These are phyloP conservation scores for Mactra quadrangularis DNA, from an alignment of 1,140 invertebrate genomes.

Conservation along the genomic window DNA sequence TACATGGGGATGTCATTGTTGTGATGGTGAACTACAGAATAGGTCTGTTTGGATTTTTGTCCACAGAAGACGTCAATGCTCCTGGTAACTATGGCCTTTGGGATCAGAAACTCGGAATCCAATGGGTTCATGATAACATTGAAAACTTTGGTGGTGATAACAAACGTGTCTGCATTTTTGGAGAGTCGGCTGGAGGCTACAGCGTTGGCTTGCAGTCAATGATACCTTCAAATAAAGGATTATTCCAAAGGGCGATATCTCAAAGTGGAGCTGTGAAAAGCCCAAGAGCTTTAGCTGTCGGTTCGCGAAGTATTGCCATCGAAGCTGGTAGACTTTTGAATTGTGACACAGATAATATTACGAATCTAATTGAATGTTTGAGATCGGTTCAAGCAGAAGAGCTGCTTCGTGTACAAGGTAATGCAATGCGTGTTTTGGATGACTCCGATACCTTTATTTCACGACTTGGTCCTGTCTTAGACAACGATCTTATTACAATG, in stretches of 20 bases:
- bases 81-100: constrained; percentile 82
- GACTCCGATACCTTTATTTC: constrained; percentile 14
- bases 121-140: constrained; percentile 92
- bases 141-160: constrained; percentile 96
- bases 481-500: constrained; percentile 59
- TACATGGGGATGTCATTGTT: constrained; percentile 90
- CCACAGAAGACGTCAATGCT: constrained; percentile 45
- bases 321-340: constrained; percentile 34
- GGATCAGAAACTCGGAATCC: constrained; percentile 93
- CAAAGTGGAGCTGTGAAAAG: constrained; percentile 52
- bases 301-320: not conserved
- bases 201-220: constrained; percentile 92
- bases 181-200: constrained; percentile 96
- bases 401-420: constrained; percentile 4
- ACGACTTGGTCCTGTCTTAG: constrained; percentile 62
- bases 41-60: constrained; percentile 92
- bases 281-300: constrained; percentile 12
- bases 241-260: constrained; percentile 56
- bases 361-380: constrained; percentile 35
- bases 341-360: constrained; percentile 7
- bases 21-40: constrained; percentile 90
- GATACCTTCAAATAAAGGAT: constrained; percentile 42
- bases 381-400: not conserved
- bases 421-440: not conserved
- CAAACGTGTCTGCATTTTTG: constrained; percentile 95